Evolutionary conservation across 2,888 invertebrate species (phyloP).

Genomic region (Gandaritis pyraliata): DNA sequence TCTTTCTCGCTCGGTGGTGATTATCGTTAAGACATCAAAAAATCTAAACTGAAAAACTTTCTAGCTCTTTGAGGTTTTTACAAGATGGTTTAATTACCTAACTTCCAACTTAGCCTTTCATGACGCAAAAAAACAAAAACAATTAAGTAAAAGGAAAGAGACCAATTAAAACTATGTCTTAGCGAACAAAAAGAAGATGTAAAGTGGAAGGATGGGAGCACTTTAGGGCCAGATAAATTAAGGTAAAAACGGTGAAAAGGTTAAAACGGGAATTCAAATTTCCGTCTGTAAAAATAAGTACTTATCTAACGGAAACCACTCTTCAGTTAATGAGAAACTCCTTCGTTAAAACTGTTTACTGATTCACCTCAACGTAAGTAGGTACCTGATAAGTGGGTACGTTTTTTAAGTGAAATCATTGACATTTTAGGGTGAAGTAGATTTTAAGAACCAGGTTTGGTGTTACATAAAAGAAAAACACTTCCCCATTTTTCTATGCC

Average conservation of each 20-base stretch:
- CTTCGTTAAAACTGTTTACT: conserved; percentile 37
- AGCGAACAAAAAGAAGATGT: conserved; percentile 64
- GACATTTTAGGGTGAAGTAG: not conserved
- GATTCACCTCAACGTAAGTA: conserved; percentile 33
- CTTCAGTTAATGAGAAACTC: conserved; percentile 48
- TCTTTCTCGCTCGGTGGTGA: too few relatives aligned
- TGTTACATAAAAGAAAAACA: not conserved
- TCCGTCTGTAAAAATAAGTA: conserved; percentile 43
- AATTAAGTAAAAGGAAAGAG: conserved; percentile 68
- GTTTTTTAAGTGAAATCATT: conserved; percentile 7
- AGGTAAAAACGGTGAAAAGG: conserved; percentile 54
- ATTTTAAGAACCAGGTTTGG: conserved; percentile 1
- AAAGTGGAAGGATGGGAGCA: conserved; percentile 65
- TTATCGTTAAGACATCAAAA: not conserved
- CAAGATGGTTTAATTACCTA: conserved; percentile 30
- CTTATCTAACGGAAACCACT: conserved; percentile 36
- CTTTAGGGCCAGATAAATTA: conserved; percentile 65
- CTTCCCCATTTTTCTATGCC: too few relatives aligned
- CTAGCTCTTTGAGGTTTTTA: conserved; percentile 1
- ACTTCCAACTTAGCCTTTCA: conserved; percentile 57
- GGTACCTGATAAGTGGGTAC: conserved; percentile 10
- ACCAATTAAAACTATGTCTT: conserved; percentile 78
- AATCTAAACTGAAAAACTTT: not conserved
- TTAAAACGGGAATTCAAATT: conserved; percentile 51
- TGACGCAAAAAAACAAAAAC: conserved; percentile 64